These are phyloP conservation scores for Astreopora myriophthalma DNA, from an alignment of 64 coral and sea anemone species.

Conservation along the genomic window DNA sequence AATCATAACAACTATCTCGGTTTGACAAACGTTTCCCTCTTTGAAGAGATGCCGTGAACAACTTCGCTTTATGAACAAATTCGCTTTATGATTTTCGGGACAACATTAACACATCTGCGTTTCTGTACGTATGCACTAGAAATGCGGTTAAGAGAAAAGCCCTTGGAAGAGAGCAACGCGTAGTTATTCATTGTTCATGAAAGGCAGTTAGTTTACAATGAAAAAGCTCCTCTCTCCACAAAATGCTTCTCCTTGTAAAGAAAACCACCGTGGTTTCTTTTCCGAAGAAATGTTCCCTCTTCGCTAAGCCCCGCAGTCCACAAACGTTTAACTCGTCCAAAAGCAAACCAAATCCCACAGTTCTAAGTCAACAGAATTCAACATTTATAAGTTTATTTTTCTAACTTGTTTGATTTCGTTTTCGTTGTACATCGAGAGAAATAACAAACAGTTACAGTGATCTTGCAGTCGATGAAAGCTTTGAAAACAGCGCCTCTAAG, in stretches of 20 bases:
- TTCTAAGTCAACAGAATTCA: slow-evolving; percentile 84
- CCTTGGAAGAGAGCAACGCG: not conserved
- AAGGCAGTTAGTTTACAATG: too few species aligned
- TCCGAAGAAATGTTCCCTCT: too few species aligned
- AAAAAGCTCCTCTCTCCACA: not conserved
- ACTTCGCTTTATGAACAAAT: not conserved
- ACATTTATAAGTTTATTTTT: slow-evolving; percentile 98
- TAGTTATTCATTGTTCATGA: not conserved
- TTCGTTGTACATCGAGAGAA: slow-evolving; percentile 65
- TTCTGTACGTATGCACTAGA: too few species aligned
- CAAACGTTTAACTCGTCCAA: slow-evolving; percentile 17
- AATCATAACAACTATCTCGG: not conserved
- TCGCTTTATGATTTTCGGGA: not conserved
- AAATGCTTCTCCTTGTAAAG: slow-evolving; percentile 1
- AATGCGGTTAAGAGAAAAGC: not conserved
- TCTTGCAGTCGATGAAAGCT: slow-evolving; percentile 5
- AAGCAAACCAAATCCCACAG: slow-evolving; percentile 33
- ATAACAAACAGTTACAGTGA: slow-evolving; percentile 80
- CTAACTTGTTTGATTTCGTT: slow-evolving; percentile 97
- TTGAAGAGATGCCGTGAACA: not conserved
- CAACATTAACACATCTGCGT: not conserved
- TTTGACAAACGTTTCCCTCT: not conserved
- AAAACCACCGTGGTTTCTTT: slow-evolving; percentile 15
- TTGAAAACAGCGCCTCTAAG: not conserved
- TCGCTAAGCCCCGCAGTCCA: not conserved